Percentiles rank a stretch among this genome's conserved stretches.
These are phyloP conservation scores for Odontophorus gujanensis DNA, from an alignment of 2,113 vertebrate genomes.

Conservation along the genomic window DNA sequence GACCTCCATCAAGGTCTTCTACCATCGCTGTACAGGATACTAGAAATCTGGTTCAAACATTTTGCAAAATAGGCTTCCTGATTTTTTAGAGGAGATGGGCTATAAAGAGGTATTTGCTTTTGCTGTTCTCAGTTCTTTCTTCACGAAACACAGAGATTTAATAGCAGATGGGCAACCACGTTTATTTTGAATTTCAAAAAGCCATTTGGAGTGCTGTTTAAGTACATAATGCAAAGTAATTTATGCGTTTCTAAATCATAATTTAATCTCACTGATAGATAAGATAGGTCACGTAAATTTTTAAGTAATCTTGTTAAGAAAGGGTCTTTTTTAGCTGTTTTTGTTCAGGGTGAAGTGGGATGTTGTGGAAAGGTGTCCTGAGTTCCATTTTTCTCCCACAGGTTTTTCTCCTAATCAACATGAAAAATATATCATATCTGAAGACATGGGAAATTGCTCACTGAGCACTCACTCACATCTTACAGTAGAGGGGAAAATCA, in stretches of 20 bases:
- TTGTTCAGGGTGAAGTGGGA: neutral
- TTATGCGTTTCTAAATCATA: neutral
- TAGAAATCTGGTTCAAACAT: neutral
- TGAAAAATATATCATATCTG: neutral
- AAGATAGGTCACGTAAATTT: neutral
- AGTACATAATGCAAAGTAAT: neutral
- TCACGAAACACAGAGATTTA: neutral
- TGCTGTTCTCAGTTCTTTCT: neutral
- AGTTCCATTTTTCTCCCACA: neutral
- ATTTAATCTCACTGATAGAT: neutral
- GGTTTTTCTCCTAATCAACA: neutral
- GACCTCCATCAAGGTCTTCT: neutral
- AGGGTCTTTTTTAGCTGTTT: neutral
- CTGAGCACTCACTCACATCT: neutral
- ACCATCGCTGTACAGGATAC: neutral
- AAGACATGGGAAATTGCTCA: slow-evolving; percentile 14
- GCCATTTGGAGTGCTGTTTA: neutral
- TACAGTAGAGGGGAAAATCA: neutral
- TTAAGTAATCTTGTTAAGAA: neutral
- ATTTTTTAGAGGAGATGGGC: neutral
- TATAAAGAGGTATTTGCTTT: neutral
- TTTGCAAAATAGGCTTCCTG: neutral
- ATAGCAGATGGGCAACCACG: slow-evolving; percentile 34
- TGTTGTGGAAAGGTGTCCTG: neutral
- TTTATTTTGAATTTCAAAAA: neutral